Evolutionary conservation across 64 coral and sea anemone genomes (phyloP), one percentile per base, ranked within the genome.

Genomic region (Montipora efflorescens): DNA sequence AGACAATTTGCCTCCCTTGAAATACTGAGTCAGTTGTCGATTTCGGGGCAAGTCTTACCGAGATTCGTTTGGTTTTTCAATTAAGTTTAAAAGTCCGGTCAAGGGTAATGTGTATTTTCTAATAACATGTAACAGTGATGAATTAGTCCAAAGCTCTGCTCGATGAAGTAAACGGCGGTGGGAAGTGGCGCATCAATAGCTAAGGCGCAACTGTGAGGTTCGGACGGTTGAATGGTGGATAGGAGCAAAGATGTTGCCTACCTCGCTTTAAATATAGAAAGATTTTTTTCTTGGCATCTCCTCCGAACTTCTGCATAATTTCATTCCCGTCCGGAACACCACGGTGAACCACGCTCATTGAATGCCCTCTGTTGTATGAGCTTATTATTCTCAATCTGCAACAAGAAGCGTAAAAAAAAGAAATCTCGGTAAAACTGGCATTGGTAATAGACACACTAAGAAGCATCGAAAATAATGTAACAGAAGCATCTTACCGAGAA

Each of bases 381-480:
- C 23, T 45, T 45, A 76, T 76, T 28, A 76, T 45, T 76, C 74
- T 28, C 74, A 76, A 76, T 45, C 74, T 76, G 74, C 14, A 64
- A 64, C 59, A 64, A 1, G 59, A 64, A 64, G 59, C 59, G 14
- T 64, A 64, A 55, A 55, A 55, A 64, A 6, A 64, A 64, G 13
- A 64, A 8, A 64, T 64, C 59, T 64, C 14, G 59, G 59, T 64
- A 64, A 64, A 64, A 64, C 52, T 55, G 9, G 59, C 59, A 19
- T 64, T 64, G 59, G 13, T 15, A 64, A 64, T 64, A 4, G 59
- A 64, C 10, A 64, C 14, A 64, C 59, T 64, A 64, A 64, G 59
- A 64, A 64, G 8, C 13, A 12, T 64, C 2, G 59, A 64, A 64
- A 64, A 64, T 64, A 64, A 64, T 64, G 59, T 11, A 64, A 64